Evolutionary conservation across 2,797 vertebrate genomes (phyloP), one percentile per base, ranked within the genome.

Genomic region (Benthosema pterotum): DNA sequence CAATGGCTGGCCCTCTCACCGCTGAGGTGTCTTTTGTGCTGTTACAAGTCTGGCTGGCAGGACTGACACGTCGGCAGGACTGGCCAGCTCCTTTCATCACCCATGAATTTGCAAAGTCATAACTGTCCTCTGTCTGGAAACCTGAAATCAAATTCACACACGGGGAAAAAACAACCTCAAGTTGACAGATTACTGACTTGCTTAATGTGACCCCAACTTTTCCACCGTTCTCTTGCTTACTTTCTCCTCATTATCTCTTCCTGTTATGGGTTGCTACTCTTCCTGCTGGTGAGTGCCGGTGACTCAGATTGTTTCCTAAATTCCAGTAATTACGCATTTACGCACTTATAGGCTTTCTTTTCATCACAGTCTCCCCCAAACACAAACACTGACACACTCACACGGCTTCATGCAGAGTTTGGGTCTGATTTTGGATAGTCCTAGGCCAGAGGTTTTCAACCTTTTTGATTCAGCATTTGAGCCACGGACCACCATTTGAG

Each of bases 51-150:
- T 79, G 89, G 77, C 87, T 92, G 0, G 93, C 91, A 66, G 85
- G 84, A n/a, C 86, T 84, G 2, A 92, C 89, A 11, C 95, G 93
- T 57, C 72, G 91, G 73, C 97, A 99, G 8, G 45, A 69, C 70
- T 94, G 91, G 42, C 89, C 90, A 14, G 93, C 91, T 2, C 91
- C 93, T 63, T 93, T 94, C 85, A 96, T 85, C 32, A 93, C 94
- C 97, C 97, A 99, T 45, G 97, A 99, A 77, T 99, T 99, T 60
- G 96, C 97, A 89, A 98, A 99, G 75, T 94, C 93, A 0, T 95
- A 96, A 64, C 92, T 93, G 77, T 93, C 93, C 2, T 88, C 92
- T 53, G 94, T 94, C 32, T 95, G 72, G 58, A 94, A 94, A 17
- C 96, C 97, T 99, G 77, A 47, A 81, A 71, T 61, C 49, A 82